Base-by-base conservation (phyloP, 2,797 vertebrate species). In the Enteromius paludinosus region DNA sequence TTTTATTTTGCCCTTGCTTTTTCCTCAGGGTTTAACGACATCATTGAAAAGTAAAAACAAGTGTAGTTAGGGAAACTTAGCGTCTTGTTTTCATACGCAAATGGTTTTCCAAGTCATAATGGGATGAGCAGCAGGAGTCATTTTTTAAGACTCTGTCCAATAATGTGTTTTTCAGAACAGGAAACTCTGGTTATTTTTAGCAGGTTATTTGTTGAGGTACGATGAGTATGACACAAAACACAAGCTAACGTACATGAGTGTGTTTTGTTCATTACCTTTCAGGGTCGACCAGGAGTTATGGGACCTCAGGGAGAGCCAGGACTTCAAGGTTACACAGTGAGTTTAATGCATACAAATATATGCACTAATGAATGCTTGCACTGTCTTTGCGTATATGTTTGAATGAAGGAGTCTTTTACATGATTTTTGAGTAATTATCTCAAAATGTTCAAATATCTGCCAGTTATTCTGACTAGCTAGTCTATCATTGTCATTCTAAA, bases 241-340 rank as follows among this genome's bases (percentile, higher is more conserved):
- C 38, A 70, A 69, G 30, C 77, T 76, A 2, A n/a, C 68, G 11
- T 61, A 41, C 47, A 33, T 61, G 33, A 66, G 59, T 84, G 43
- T 56, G 59, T 90, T 89, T 90, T 90, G 35, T 91, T 80, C 88
- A 75, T 93, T 80, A 83, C 88, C 23, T 92, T 90, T 85, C 88
- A 99, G 98, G 98, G 98, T 87, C 93, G 73, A 38, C 91, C 91
- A 77, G 98, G 98, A 91, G 88, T 89, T 86, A 96, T 96, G 95
- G 98, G 98, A 76, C 88, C 93, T 56, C 91, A 94, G 85, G 98
- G 98, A 86, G 96, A 97, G 79, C 89, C 93, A 11, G 98, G 98
- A 93, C 93, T 97, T 89, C 88, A 92, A 86, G 98, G 98, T 91
- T 99, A 97, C 80, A 92, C 90, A 81, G 98, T 99, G 92, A 92